Evolutionary conservation across 2,797 vertebrate species (phyloP), one percentile per base, ranked within the genome.

Genomic region (Cichlasoma orientale): DNA sequence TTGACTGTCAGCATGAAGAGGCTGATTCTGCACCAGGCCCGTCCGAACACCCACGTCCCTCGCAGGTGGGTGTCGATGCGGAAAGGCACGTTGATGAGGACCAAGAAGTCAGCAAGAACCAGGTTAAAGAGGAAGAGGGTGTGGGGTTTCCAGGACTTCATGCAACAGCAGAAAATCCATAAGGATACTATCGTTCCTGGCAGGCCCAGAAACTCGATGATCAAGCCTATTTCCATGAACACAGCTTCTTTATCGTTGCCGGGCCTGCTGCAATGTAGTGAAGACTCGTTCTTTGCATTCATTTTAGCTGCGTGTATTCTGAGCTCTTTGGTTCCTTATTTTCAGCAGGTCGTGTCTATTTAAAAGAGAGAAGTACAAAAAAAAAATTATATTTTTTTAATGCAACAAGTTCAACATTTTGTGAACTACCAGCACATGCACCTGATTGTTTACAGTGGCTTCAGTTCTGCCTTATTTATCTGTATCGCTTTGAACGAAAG

Each of bases 1-100:
- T 94, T 97, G 71, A 92, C 89, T 33, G 95, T 80, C 76, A 95
- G 63, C 89, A 93, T 93, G 77, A 95, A 96, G 41, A 95, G 93
- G 73, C 90, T 90, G 41, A 95, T 56, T 7, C 72, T 87, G 52
- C 95, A 96, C 44, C 92, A 82, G 2, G 80, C 9, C 1, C 25
- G 9, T 0, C 92, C 89, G 38, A 92, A 93, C 41, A 74, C 54
- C 95, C 95, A 95, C 12, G 79, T 1, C 0, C 18, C 76, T 11
- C 81, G 84, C 36, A 70, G 18, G 36, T 93, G 85, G 75, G 90
- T 88, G 79, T 95, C 89, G 0, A 91, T 94, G 72, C 85, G 89
- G 84, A 96, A 96, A 0, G 94, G 95, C 53, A 96, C 84, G 50
- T 89, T 93, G 75, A 94, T 33, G 11, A 95, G 88, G 38, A 96